Conservation (phyloP, 64 coral and sea anemone genomes). For the Acropora yongei region DNA sequence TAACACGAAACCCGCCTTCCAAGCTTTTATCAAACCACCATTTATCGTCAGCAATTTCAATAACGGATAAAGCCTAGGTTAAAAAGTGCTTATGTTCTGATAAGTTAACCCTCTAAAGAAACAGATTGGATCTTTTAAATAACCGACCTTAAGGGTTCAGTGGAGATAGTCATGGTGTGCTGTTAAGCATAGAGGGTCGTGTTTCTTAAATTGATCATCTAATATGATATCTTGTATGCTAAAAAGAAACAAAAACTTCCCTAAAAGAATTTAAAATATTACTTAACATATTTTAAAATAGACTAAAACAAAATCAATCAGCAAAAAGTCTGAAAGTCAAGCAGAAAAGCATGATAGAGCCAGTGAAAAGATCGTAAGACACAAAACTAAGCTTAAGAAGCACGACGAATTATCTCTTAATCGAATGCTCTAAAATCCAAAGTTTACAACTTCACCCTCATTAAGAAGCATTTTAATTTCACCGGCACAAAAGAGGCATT, state of each 20-base stretch:
- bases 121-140: neutral
- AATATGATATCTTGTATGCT: too few species aligned
- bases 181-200: neutral
- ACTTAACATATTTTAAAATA: neutral
- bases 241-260: too few species aligned
- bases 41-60: conserved; percentile 5
- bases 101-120: conserved; percentile 15
- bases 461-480: conserved; percentile 4
- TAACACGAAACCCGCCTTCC: neutral
- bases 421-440: conserved; percentile 7
- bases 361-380: neutral
- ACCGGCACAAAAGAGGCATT: conserved; percentile 6
- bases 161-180: too few species aligned
- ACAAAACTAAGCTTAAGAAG: neutral
- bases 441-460: neutral
- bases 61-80: conserved; percentile 9
- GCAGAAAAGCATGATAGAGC: neutral
- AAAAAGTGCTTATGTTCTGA: neutral
- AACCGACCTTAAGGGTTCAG: neutral
- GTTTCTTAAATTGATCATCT: too few species aligned
- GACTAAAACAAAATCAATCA: neutral
- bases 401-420: neutral
- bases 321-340: too few species aligned
- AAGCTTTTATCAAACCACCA: conserved; percentile 6
- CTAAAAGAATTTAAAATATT: too few species aligned